phyloP scores from a whole-genome alignment of 2,888 invertebrate genomes.

The Myopa testacea region DNA sequence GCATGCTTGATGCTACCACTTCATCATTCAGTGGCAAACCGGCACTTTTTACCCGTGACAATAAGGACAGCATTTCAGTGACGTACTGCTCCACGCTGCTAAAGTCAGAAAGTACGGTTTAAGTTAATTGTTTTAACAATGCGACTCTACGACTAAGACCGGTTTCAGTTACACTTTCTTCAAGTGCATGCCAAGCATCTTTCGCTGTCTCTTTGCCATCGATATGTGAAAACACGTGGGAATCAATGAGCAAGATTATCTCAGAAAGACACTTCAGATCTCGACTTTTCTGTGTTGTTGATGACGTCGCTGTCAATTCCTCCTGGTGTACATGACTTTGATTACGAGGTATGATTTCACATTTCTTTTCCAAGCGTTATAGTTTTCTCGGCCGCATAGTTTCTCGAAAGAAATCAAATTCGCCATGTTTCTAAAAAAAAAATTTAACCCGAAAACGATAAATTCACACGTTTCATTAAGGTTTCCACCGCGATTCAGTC shows the following conservation, averaged over 20 bases:
- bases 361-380: not conserved
- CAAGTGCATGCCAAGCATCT: too few relatives aligned
- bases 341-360: not conserved
- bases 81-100: conserved; percentile 29
- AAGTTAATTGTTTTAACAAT: conserved; percentile 17
- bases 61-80: conserved; percentile 25
- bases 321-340: not conserved
- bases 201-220: too few relatives aligned
- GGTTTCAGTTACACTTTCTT: conserved; percentile 3
- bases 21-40: conserved; percentile 17
- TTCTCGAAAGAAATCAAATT: not conserved
- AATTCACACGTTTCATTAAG: not conserved
- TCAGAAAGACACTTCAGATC: not conserved
- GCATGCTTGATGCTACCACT: conserved; percentile 19
- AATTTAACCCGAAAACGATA: not conserved
- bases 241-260: too few relatives aligned
- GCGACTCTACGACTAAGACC: conserved; percentile 23
- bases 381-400: not conserved
- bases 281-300: not conserved
- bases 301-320: not conserved
- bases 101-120: conserved; percentile 23
- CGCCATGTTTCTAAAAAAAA: not conserved
- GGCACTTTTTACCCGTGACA: conserved; percentile 1
- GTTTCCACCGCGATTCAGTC: too few relatives aligned
- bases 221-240: too few relatives aligned